Evolutionary conservation across 1,140 invertebrate species (phyloP).

Genomic region (Cydia strobilella): DNA sequence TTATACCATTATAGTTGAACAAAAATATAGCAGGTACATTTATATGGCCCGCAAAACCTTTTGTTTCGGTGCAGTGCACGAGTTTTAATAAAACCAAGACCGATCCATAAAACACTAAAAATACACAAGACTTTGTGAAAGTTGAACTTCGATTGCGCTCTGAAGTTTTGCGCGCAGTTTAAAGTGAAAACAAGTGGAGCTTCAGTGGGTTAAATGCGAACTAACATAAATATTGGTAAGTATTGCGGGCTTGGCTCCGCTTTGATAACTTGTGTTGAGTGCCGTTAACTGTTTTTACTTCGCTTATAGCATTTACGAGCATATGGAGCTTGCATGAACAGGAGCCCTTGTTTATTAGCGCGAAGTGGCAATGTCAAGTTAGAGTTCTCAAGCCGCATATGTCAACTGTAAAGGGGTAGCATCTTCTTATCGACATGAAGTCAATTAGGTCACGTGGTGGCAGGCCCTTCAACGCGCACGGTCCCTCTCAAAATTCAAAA

Average conservation of each 20-base stretch:
- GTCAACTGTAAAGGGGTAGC: too few species aligned
- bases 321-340: too few species aligned
- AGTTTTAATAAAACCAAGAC: constrained; percentile 1
- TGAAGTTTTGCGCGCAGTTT: not conserved
- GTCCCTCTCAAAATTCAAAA: too few species aligned
- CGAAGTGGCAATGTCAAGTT: too few species aligned
- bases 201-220: not conserved
- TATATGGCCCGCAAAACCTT: not conserved
- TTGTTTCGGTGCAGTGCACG: not conserved
- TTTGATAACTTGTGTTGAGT: not conserved
- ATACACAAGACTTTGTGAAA: not conserved
- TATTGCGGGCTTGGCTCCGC: not conserved
- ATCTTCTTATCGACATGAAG: too few species aligned
- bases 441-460: too few species aligned
- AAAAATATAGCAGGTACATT: not conserved
- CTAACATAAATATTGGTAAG: constrained; percentile 1
- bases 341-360: too few species aligned
- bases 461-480: too few species aligned
- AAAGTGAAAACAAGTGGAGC: constrained; percentile 7
- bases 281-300: not conserved
- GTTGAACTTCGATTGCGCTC: constrained; percentile 15
- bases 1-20: not conserved
- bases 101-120: not conserved
- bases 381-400: too few species aligned
- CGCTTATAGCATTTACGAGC: too few species aligned